Base-by-base conservation (phyloP, 2,888 invertebrate genomes). In the Amiota mariae region DNA sequence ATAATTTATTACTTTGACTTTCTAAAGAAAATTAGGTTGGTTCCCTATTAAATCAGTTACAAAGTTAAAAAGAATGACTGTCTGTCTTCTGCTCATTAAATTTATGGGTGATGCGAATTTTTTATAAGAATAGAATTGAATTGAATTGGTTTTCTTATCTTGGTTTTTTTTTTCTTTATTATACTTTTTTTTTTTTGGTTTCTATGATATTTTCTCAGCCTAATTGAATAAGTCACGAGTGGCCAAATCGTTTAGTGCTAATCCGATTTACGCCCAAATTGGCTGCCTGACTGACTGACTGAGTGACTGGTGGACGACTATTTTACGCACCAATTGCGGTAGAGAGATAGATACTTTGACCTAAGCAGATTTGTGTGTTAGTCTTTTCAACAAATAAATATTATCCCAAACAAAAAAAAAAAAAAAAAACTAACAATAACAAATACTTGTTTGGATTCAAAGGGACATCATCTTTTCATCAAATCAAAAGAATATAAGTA, bases 221-320 rank as follows among this genome's bases (percentile, higher is more conserved):
- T 87, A 87, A 87, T 86, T 86, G 86, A 86, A 87, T 86, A 81
- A 84, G 75, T 81, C 80, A 81, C 81, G 79, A 86, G 86, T 85
- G 86, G 78, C 81, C 84, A 87, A 87, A 85, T 85, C 84, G 83
- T 78, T 86, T 81, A 80, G 78, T 81, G 80, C 81, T 89, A 89
- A 89, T 87, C 89, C 85, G 88, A 88, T 20, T 84, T 89, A 88
- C 77, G 81, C 76, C 76, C 80, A 85, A 84, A 78, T 77, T 75
- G 77, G 74, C 36, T 36, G 36, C 36, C 36, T 36, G 4, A 36
- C 36, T 36, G 36, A 36, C 36, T 36, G 36, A 36, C 36, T 36
- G 36, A 36, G 6, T 36, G 36, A 36, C 79, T 79, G 79, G 81
- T 85, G 83, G 81, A 36, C 36, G 36, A 36, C 84, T 84, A 87